phyloP scores from a whole-genome alignment of 2,888 invertebrate genomes.

The Thelaira solivaga region DNA sequence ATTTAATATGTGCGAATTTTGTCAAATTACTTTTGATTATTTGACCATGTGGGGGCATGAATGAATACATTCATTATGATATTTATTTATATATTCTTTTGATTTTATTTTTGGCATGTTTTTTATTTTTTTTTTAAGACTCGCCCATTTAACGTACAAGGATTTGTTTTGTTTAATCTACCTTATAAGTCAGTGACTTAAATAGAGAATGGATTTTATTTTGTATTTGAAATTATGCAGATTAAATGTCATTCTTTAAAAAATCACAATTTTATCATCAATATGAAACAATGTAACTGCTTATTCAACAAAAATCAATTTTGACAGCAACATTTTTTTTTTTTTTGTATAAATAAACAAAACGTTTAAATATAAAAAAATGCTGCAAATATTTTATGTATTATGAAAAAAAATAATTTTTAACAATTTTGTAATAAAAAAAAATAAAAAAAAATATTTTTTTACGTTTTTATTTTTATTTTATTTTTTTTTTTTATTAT shows the following conservation, averaged over 20 bases:
- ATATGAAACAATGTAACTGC: too few relatives aligned
- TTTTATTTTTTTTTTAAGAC: constrained; percentile 36
- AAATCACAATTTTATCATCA: background rate
- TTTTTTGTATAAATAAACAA: too few relatives aligned
- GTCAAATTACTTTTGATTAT: constrained; percentile 61
- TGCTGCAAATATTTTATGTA: too few relatives aligned
- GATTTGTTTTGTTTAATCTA: constrained; percentile 6
- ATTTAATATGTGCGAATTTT: constrained; percentile 59
- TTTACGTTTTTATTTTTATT: too few relatives aligned
- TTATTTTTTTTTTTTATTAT: too few relatives aligned
- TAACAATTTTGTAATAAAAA: too few relatives aligned
- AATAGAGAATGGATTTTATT: background rate
- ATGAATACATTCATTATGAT: constrained; percentile 5
- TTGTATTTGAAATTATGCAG: constrained; percentile 14
- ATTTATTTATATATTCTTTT: constrained; percentile 3
- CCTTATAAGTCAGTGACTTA: constrained; percentile 29
- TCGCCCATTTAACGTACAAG: constrained; percentile 49
- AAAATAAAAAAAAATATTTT: too few relatives aligned
- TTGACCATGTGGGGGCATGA: constrained; percentile 54
- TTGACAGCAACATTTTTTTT: too few relatives aligned
- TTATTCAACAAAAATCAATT: too few relatives aligned
- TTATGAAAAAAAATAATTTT: too few relatives aligned
- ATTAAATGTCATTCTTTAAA: constrained; percentile 2
- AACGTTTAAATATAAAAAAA: too few relatives aligned
- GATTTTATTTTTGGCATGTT: constrained; percentile 22